Base-by-base conservation (phyloP, 2,113 vertebrate species). In the Falco punctatus region DNA sequence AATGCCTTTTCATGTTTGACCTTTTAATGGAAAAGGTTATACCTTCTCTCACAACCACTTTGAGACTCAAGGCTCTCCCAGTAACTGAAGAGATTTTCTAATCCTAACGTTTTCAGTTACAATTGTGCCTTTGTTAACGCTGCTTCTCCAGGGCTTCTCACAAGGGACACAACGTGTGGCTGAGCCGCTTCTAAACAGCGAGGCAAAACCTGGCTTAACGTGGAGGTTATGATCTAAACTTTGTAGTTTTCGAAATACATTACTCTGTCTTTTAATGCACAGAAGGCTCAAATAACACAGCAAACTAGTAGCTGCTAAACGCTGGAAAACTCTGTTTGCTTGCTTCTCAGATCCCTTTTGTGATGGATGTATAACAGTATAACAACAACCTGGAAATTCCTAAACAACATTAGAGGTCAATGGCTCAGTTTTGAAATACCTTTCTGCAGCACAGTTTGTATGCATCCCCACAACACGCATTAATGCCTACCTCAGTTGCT, bases 191-290 rank as follows among this genome's bases (percentile, higher is more conserved):
- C 55, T 40, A 48, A 84, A 70, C 10, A 32, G 9, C 40, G 11
- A 40, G 23, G 17, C 20, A 81, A 70, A 84, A 59, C 0, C 0
- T 38, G 15, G 3, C 7, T 62, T 57, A 32, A 54, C 6, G 11
- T 24, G 16, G 9, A 88, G 49, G 7, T 44, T 49, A 74, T 17
- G 1, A 35, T 13, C 0, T 67, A 65, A 81, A 20, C 9, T 40
- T 30, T 0, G 0, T 2, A 2, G 26, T 32, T 74, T 59, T 35
- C 15, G 17, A 62, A 74, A 35, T 6, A 5, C 1, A 7, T 24
- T 80, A 27, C 6, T 59, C 30, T 82, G 30, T 14, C 15, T 57
- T 73, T 57, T 3, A 14, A 35, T 6, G 6, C 28, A 49, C 7
- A 62, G 48, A 71, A 84, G 21, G 11, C 9, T 81, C 75, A 70